Evolutionary conservation across 1,140 invertebrate genomes (phyloP), one percentile per base, ranked within the genome.

Genomic region (Liolophura sinensis): DNA sequence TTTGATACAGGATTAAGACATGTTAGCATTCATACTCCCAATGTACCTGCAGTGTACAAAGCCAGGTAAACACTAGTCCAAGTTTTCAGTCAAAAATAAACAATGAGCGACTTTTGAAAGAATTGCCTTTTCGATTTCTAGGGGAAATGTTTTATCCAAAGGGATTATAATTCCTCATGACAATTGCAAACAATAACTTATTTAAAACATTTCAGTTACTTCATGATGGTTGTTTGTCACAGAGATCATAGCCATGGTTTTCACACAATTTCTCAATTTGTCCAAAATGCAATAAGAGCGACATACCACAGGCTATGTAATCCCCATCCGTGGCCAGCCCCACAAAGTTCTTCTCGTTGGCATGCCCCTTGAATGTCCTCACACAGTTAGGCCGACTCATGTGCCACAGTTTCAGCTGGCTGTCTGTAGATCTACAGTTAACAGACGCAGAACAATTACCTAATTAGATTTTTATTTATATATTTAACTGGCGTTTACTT

Each of bases 331-430:
- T 96, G 0, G 95, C 94, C n/a, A 98, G 83, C 0, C 96, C 96
- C 14, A 98, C 95, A 87, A 98, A 98, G 83, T 97, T 97, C 95
- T 83, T 97, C 80, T 96, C 96, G 84, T 98, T 98, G 1, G 92
- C 88, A 85, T 98, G 95, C 1, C 94, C 94, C n/a, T 91, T 90
- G 85, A 97, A 95, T 1, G 94, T 84, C 18, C 93, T 87, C 49
- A 95, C 82, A 85, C 92, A 96, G 66, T 92, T 88, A 11, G 92
- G 89, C 73, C 89, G 88, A 71, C 92, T 90, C 0, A 97, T 90
- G 78, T 92, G 92, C 96, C 96, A 98, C 80, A 98, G 88, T 85
- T 97, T 96, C 9, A 98, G 84, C 78, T 95, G 93, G 47, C 93
- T 95, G 85, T 98, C 96, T 0, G 95, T 98, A 0, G 95, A 97